A percentile compares a stretch with the other conserved stretches of the same genome.
These are phyloP conservation scores for Myopa testacea DNA, from an alignment of 2,888 invertebrate species.

Conservation along the genomic window DNA sequence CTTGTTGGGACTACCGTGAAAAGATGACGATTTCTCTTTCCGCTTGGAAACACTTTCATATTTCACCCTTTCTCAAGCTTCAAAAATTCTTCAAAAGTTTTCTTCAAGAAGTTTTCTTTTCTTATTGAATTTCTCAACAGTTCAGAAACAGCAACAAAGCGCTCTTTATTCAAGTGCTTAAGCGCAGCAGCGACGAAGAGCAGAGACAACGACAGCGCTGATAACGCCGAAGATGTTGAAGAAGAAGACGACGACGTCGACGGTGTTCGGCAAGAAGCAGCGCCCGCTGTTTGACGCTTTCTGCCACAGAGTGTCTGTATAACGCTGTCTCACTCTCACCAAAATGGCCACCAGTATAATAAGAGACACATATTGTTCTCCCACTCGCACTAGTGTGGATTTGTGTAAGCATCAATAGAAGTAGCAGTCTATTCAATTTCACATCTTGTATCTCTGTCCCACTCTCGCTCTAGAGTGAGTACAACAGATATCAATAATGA, in stretches of 20 bases:
- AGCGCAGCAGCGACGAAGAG: background rate
- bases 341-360: slow-evolving; percentile 57
- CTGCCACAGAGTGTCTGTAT: background rate
- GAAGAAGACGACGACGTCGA: background rate
- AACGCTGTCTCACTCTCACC: slow-evolving; percentile 57
- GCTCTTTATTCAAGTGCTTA: no score
- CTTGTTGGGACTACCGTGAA: no score
- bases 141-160: no score
- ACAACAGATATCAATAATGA: no score
- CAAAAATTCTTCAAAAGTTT: no score
- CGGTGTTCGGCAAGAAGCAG: background rate
- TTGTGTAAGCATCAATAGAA: background rate
- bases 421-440: no score
- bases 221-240: background rate
- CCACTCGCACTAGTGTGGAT: background rate
- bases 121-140: no score
- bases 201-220: slow-evolving; percentile 24
- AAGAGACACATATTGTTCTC: slow-evolving; percentile 10
- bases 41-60: no score
- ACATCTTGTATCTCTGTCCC: no score
- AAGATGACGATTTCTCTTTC: no score
- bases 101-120: no score
- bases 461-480: background rate
- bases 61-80: no score
- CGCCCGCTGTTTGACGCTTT: slow-evolving; percentile 11